These are phyloP conservation scores for Hyposmocoma kahamanoa DNA, from an alignment of 1,140 invertebrate genomes.

Conservation along the genomic window DNA sequence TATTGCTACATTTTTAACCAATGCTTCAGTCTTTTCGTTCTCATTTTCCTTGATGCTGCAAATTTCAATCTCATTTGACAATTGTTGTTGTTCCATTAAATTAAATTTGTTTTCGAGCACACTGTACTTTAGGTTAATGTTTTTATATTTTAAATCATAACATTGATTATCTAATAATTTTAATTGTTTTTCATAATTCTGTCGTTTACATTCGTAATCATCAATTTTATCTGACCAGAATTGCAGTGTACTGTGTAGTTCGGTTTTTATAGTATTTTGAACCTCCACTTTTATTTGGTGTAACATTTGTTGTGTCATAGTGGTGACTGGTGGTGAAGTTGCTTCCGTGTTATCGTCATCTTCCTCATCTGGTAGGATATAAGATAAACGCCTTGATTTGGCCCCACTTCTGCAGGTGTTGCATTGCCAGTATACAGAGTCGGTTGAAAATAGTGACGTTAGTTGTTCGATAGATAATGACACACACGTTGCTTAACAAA, in stretches of 20 bases:
- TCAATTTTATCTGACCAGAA: slow-evolving; percentile 19
- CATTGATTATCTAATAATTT: slow-evolving; percentile 1
- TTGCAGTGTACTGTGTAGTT: slow-evolving; percentile 12
- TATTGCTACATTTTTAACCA: background rate
- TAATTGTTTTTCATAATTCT: slow-evolving; percentile 9
- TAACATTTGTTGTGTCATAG: slow-evolving; percentile 7
- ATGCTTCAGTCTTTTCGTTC: background rate
- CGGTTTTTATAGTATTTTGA: slow-evolving; percentile 7
- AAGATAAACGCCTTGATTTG: too few relatives aligned
- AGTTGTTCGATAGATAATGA: too few relatives aligned
- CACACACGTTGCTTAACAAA: too few relatives aligned
- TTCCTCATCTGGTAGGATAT: too few relatives aligned
- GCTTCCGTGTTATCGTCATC: too few relatives aligned
- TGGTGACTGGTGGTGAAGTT: too few relatives aligned
- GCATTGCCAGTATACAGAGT: too few relatives aligned
- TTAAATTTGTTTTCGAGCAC: background rate
- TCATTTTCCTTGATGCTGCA: background rate
- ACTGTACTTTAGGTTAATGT: background rate
- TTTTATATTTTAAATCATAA: slow-evolving; percentile 4
- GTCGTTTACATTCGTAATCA: slow-evolving; percentile 11
- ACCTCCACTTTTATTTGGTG: slow-evolving; percentile 12
- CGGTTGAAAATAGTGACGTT: too few relatives aligned
- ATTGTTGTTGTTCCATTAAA: slow-evolving; percentile 1
- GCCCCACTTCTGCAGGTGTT: too few relatives aligned
- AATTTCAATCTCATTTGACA: slow-evolving; percentile 4